phyloP scores from a whole-genome alignment of 2,797 vertebrate species.

The Halcyon smyrnensis region DNA sequence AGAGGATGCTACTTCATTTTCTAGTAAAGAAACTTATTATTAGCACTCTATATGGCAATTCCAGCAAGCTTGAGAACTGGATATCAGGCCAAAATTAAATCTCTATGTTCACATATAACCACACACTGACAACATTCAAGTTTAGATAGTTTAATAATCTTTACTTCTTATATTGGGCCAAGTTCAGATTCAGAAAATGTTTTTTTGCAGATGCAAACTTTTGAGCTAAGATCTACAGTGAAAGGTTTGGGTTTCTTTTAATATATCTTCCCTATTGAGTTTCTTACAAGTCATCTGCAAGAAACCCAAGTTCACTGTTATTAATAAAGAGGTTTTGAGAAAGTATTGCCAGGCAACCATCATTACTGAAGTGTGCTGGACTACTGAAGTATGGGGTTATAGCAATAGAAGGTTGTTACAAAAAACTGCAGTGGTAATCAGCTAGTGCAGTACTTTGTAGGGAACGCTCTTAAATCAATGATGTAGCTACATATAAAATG shows the following conservation, averaged over 20 bases:
- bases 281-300: slow-evolving; percentile 42
- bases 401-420: not conserved
- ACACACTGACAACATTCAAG: slow-evolving; percentile 11
- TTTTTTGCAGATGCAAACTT: slow-evolving; percentile 1
- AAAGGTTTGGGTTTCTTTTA: slow-evolving; percentile 40
- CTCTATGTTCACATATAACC: not conserved
- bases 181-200: not conserved
- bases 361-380: not conserved
- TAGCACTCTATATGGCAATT: slow-evolving; percentile 4
- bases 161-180: not conserved
- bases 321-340: slow-evolving; percentile 53
- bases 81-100: slow-evolving; percentile 6
- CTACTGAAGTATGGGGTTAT: not conserved
- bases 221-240: not conserved
- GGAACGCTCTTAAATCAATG: slow-evolving; percentile 4
- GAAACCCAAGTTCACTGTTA: slow-evolving; percentile 23
- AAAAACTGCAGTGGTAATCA: not conserved
- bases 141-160: slow-evolving; percentile 7
- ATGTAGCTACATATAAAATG: not conserved
- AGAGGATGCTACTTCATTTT: not conserved
- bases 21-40: slow-evolving; percentile 8
- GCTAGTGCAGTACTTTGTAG: not conserved
- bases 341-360: slow-evolving; percentile 20
- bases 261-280: slow-evolving; percentile 20
- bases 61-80: not conserved